Conservation (phyloP, 2,888 invertebrate species). For the Ellobium chinense region DNA sequence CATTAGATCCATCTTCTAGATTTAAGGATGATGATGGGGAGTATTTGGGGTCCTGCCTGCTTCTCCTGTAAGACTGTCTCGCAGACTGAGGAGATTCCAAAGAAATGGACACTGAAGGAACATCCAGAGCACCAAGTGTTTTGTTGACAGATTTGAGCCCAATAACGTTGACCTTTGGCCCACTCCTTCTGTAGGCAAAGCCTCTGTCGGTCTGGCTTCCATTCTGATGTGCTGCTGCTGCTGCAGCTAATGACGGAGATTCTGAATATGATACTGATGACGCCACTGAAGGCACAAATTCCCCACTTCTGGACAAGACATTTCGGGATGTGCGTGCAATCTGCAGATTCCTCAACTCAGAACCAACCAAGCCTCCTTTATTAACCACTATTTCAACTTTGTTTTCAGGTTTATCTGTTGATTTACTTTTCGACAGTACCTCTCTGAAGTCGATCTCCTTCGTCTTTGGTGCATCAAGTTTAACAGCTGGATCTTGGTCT, state of each 20-base stretch:
- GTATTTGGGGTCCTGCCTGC: neutral
- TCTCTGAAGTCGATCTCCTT: slow-evolving; percentile 50
- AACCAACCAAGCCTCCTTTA: neutral
- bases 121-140: neutral
- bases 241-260: neutral
- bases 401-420: neutral
- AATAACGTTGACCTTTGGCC: neutral
- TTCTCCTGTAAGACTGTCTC: neutral
- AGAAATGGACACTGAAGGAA: neutral
- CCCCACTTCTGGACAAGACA: neutral
- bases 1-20: neutral
- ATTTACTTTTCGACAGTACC: slow-evolving; percentile 42
- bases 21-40: slow-evolving; percentile 3
- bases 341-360: slow-evolving; percentile 8
- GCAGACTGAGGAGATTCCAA: neutral
- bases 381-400: neutral
- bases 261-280: neutral
- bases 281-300: neutral
- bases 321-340: neutral
- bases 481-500: neutral
- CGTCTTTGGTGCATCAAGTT: neutral
- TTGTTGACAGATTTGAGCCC: neutral
- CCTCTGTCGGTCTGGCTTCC: neutral
- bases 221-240: neutral
- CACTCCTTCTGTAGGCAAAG: neutral